Evolutionary conservation across 2,888 invertebrate genomes (phyloP).

Genomic region (Drosophila infuscata): DNA sequence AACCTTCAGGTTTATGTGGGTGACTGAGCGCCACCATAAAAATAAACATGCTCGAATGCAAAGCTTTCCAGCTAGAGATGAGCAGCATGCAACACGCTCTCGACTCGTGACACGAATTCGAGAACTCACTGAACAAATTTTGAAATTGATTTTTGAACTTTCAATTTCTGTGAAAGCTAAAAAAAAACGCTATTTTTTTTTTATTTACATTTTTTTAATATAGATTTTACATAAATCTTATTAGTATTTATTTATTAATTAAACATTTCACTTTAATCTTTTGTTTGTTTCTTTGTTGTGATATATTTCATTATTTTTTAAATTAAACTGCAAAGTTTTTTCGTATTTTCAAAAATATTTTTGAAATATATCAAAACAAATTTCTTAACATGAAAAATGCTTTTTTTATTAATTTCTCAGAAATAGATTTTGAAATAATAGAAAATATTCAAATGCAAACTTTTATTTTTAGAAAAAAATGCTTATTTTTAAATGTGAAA

Average conservation of each 20-base stretch:
- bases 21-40: conserved; percentile 32
- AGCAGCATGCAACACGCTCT: neutral
- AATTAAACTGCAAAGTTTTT: neutral
- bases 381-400: neutral
- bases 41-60: conserved; percentile 53
- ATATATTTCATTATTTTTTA: no score
- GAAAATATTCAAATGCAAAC: neutral
- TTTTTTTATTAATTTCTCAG: neutral
- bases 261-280: neutral
- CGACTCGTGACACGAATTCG: conserved; percentile 26
- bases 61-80: conserved; percentile 35
- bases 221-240: neutral
- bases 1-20: conserved; percentile 27
- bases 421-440: neutral
- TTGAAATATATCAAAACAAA: neutral
- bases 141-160: neutral
- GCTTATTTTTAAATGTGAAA: neutral
- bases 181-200: no score
- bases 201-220: no score
- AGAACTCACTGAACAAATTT: neutral
- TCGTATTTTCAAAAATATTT: neutral
- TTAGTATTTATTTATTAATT: neutral
- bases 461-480: neutral
- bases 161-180: neutral
- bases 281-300: neutral